A percentile compares a stretch with the other conserved stretches of the same genome.
Evolutionary conservation across 2,888 invertebrate genomes (phyloP).

Genomic region (Lycaena phlaeas): DNA sequence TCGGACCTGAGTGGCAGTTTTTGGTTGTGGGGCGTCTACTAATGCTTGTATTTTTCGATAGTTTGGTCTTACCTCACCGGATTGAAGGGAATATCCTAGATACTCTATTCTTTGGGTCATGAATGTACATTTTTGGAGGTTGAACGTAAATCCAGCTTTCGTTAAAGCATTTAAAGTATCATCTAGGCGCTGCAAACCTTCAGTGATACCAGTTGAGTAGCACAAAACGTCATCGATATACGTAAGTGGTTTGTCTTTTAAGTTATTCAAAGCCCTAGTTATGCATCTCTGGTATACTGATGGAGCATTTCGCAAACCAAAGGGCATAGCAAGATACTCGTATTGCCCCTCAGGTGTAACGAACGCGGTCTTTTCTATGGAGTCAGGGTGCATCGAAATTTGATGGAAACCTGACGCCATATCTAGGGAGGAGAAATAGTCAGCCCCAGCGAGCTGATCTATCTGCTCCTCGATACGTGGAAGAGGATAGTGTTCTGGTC

Average conservation of each 20-base stretch:
- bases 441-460: constrained; percentile 13
- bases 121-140: constrained; percentile 13
- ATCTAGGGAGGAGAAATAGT: constrained; percentile 20
- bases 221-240: constrained; percentile 17
- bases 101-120: constrained; percentile 10
- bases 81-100: constrained; percentile 10
- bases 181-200: constrained; percentile 11
- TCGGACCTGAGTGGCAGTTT: constrained; percentile 14
- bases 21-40: neutral
- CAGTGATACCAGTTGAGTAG: constrained; percentile 4
- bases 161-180: neutral
- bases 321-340: constrained; percentile 14
- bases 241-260: neutral
- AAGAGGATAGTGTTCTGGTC: constrained; percentile 19
- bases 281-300: constrained; percentile 33
- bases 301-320: constrained; percentile 20
- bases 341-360: constrained; percentile 13
- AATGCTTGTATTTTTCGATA: constrained; percentile 10
- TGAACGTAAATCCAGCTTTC: constrained; percentile 15
- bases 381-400: constrained; percentile 12
- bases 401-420: constrained; percentile 25
- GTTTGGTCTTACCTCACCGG: constrained; percentile 12
- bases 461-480: constrained; percentile 15
- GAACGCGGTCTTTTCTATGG: constrained; percentile 13
- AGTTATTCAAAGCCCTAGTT: no score